Conservation (phyloP, 1,140 invertebrate species). For the Pseudomyrmex cubaensis region DNA sequence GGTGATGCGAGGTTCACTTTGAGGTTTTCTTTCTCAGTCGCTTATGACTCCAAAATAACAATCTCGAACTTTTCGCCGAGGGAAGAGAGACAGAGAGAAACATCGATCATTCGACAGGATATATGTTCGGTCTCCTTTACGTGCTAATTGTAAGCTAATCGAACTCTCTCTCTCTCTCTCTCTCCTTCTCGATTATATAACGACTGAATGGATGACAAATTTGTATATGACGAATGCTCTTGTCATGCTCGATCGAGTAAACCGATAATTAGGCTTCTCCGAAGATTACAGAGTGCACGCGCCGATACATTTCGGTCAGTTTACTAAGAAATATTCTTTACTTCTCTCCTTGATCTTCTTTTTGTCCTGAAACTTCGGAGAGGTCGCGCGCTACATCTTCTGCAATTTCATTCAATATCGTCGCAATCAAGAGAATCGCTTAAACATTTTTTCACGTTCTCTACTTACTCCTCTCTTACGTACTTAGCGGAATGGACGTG, state of each 20-base stretch:
- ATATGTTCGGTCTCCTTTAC: no score
- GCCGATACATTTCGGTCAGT: slow-evolving; percentile 18
- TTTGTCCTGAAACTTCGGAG: background rate
- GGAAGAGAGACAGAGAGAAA: no score
- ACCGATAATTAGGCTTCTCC: slow-evolving; percentile 15
- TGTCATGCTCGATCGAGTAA: slow-evolving; percentile 13
- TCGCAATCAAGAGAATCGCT: slow-evolving; percentile 6
- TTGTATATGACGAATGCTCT: slow-evolving; percentile 31
- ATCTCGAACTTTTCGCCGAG: no score
- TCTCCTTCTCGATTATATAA: background rate
- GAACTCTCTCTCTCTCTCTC: no score
- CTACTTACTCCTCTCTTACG: no score
- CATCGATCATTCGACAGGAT: no score
- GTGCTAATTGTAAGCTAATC: no score
- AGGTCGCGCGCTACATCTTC: background rate
- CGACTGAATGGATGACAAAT: slow-evolving; percentile 49
- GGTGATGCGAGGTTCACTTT: no score
- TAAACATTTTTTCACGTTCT: background rate
- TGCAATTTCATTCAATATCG: background rate
- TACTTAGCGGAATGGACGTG: background rate
- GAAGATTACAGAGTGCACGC: slow-evolving; percentile 25
- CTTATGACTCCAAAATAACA: no score
- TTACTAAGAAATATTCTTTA: background rate
- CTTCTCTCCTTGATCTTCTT: background rate
- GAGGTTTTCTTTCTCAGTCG: no score